Evolutionary conservation across 2,888 invertebrate species (phyloP), one percentile per base, ranked within the genome.

Genomic region (Mesopsocus fuscifrons): DNA sequence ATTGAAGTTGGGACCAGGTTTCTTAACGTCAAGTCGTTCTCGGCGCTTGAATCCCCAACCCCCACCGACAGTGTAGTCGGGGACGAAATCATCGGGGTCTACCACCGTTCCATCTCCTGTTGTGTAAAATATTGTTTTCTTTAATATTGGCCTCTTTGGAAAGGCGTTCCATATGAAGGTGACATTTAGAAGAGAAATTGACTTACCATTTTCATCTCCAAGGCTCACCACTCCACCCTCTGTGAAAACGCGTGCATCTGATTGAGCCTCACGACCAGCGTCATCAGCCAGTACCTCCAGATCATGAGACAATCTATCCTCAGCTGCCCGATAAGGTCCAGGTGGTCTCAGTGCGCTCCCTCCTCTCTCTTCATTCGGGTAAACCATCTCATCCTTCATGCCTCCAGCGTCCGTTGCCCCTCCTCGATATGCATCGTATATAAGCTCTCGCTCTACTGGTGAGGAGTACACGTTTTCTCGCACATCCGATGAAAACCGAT

Each of bases 21-120:
- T 91, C 66, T 91, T 91, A 41, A 89, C 89, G 64, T 91, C 89
- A 50, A 88, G 70, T 55, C 91, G 70, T 67, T 89, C 89, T 53
- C 80, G 78, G 54, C 89, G 72, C 53, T 83, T 80, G 66, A 89
- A 91, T 48, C 81, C 85, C 62, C 74, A 67, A 64, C 74, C 49
- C n/a, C n/a, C n/a, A n/a, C n/a, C n/a, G n/a, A n/a, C n/a, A 30
- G 49, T 74, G 56, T 66, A 69, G 58, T 72, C 69, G 26, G 65
- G 64, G 57, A 77, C 59, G 50, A 71, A 63, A 56, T 70, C 69
- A 56, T 68, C 68, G 49, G 74, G 64, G 54, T 71, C 68, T 55
- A 18, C 35, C 4, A 34, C 34, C 11, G 16, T 11, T 21, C 8
- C 30, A 18, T 31, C 18, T 45, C 21, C 21, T 30, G 3, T 40